Base-by-base conservation (phyloP, 64 coral and sea anemone species). In the Catalaphyllia jardinei region DNA sequence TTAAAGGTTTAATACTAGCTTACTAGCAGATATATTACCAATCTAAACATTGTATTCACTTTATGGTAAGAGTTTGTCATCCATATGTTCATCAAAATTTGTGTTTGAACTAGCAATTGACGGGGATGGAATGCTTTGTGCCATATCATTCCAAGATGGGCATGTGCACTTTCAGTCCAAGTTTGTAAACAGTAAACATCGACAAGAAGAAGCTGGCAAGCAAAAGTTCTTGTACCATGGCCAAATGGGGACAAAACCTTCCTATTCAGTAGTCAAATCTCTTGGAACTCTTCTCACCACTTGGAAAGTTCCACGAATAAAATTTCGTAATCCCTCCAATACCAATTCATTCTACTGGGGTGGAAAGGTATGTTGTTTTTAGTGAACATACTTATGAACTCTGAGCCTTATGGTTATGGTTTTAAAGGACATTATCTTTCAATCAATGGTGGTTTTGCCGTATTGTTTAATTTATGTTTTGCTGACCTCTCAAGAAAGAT, bases 101-200 rank as follows among this genome's bases (percentile, higher is more conserved):
- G 5, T 50, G 24, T 46, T 72, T 54, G 33, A 35, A 35, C 39
- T 50, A 96, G 94, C 94, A 64, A 96, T 96, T 90, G 94, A 96
- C 87, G 94, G 94, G 13, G 94, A 96, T 93, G 94, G 94, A 31
- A 96, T 96, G 94, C 73, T 96, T 19, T 96, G 94, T 93, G 94
- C 94, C 17, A 9, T 96, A 57, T 90, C 94, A 27, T 93, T 96
- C 52, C 80, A 87, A 79, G 86, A 96, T 90, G 94, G 94, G 9
- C 54, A 54, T 24, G 94, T 90, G 19, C 94, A 96, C 35, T 96
- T 96, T 62, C 89, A 87, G 71, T 96, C 94, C 31, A 96, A 93
- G 49, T 96, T 96, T 96, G 91, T 96, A 17, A 86, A 82, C 25
- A 93, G 89, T 76, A 51, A 90, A 75, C 91, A 93, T 60, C 72